Conservation (phyloP, 2,113 vertebrate species). For the Callocephalon fimbriatum region DNA sequence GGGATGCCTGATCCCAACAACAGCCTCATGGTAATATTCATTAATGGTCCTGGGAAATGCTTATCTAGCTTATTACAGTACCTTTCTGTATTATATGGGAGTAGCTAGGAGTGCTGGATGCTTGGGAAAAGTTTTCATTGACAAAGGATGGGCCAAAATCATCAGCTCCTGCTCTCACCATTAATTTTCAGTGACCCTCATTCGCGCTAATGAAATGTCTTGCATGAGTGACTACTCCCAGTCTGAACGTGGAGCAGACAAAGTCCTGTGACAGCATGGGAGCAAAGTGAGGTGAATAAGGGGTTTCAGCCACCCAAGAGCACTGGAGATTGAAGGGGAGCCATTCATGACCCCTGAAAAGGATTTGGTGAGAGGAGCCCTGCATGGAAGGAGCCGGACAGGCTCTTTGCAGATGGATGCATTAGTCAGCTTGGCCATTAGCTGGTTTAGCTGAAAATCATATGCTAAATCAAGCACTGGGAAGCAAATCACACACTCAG, state of each 20-base stretch:
- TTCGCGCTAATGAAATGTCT: background rate
- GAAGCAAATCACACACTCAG: background rate
- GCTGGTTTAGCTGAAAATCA: constrained; percentile 27
- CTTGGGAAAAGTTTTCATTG: background rate
- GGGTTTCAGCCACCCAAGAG: background rate
- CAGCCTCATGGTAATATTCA: background rate
- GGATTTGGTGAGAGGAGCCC: background rate
- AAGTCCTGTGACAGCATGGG: background rate
- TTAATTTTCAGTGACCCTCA: background rate
- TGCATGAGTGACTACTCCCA: background rate
- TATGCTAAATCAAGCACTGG: constrained; percentile 14
- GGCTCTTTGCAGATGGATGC: background rate
- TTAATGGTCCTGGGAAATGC: background rate
- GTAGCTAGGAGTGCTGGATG: fast-evolving
- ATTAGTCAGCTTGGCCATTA: background rate
- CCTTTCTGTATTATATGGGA: background rate
- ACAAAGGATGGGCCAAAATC: background rate
- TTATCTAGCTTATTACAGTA: background rate
- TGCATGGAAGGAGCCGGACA: fast-evolving
- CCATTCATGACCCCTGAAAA: fast-evolving
- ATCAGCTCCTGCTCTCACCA: background rate
- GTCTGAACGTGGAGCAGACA: fast-evolving
- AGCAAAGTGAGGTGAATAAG: background rate
- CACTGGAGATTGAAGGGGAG: fast-evolving
- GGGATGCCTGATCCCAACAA: background rate